Conservation (phyloP, 2,113 vertebrate species). For the Phyllostomus hastatus region DNA sequence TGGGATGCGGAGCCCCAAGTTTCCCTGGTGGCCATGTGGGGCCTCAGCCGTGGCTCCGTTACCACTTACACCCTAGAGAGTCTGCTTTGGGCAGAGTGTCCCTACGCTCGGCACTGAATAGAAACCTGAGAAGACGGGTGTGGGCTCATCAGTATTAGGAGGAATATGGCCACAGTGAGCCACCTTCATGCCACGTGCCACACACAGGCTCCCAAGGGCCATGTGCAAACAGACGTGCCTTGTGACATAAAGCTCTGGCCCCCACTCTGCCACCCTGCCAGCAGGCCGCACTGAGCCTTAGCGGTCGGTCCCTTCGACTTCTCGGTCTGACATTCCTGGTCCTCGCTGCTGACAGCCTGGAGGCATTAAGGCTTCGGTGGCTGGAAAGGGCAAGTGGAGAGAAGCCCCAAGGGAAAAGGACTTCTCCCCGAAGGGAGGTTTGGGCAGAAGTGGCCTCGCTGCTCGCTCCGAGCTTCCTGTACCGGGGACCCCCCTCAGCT, state of each 20-base stretch:
- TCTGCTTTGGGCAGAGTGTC: not conserved
- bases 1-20: accelerated
- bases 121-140: accelerated
- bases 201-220: no score
- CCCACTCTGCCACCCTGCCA: not conserved
- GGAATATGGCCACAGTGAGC: not conserved
- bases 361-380: no score
- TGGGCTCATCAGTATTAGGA: not conserved
- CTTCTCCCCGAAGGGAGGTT: not conserved
- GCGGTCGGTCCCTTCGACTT: not conserved
- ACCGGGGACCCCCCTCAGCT: no score
- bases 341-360: no score
- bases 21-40: accelerated
- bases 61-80: not conserved
- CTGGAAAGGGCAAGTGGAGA: not conserved
- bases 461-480: not conserved
- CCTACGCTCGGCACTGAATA: no score
- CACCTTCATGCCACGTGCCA: accelerated
- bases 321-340: not conserved
- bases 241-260: not conserved
- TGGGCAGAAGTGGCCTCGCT: not conserved
- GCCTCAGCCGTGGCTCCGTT: no score
- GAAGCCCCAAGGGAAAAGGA: not conserved
- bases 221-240: not conserved
- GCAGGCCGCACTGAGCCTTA: not conserved